Conservation (phyloP, 2,113 vertebrate species). For the Suncus etruscus region DNA sequence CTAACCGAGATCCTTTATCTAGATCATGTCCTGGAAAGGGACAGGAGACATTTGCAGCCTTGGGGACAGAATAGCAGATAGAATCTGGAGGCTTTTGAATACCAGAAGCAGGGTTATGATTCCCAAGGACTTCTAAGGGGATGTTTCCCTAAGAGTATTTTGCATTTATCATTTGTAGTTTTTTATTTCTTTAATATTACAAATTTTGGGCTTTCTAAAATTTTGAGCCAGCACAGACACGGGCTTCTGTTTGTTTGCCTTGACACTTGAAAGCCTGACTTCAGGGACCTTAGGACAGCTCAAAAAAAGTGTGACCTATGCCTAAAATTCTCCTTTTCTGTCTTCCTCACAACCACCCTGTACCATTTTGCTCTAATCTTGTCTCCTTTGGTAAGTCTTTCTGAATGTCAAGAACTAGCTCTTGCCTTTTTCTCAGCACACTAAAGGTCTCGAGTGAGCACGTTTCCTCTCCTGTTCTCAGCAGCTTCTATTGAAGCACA, state of each 20-base stretch:
- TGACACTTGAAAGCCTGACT: not conserved
- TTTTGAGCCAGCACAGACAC: not conserved
- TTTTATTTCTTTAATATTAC: conserved; percentile 15
- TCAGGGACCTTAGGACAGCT: not conserved
- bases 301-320: not conserved
- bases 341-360: not conserved
- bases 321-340: not conserved
- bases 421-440: not conserved
- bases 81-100: not conserved
- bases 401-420: not conserved
- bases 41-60: not conserved
- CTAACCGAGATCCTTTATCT: not conserved
- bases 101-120: not conserved
- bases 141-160: not conserved
- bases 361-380: not conserved
- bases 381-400: not conserved
- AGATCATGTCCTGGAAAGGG: not conserved
- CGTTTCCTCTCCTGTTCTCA: not conserved
- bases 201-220: not conserved
- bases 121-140: not conserved
- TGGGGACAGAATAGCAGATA: not conserved
- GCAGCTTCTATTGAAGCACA: not conserved
- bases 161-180: not conserved
- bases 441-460: not conserved
- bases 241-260: conserved; percentile 15